Base-by-base conservation (phyloP, 2,113 vertebrate genomes). In the Aptenodytes patagonicus region DNA sequence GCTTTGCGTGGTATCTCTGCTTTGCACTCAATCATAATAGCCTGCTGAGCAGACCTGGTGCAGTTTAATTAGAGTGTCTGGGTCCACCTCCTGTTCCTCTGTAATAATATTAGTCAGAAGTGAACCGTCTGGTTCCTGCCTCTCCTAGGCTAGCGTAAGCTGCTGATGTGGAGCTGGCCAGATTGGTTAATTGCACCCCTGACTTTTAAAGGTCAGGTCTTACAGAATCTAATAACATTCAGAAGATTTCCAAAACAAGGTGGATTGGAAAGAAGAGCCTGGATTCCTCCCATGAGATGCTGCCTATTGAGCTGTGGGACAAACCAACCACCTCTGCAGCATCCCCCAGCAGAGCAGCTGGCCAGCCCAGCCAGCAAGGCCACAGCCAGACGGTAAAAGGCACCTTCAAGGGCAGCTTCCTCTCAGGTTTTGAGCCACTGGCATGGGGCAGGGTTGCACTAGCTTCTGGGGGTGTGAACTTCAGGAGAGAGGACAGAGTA, bases 151-250 rank as follows among this genome's bases (percentile, higher is more conserved):
- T 81, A 55, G 81, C 7, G 17, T 47, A 66, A 95, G 83, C 65
- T 82, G 81, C 72, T 84, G 87, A 38, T 64, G 40, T 9, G 32
- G 58, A 49, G 81, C 70, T 83, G 81, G 36, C 66, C 73, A 79
- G 40, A 58, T 25, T 40, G 78, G 70, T 51, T 95, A 95, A 95
- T 96, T 86, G 89, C 40, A 57, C 52, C 10, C 7, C 44, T 87
- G 95, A 31, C 85, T 96, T 97, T 96, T 95, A 97, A 96, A 96
- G 97, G 94, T 97, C 96, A 97, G 32, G 58, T 73, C 71, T 88
- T 38, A 13, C 20, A 58, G 70, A 80, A 83, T 90, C 61, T 77
- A 91, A 70, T 91, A 73, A 85, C 29, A 44, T 12, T 73, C 20
- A 4, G 52, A 46, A 80, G 61, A 31, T 47, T 90, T 83, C 66